Evolutionary conservation across 2,888 invertebrate genomes (phyloP).

Genomic region (Trissoscelio sp.): DNA sequence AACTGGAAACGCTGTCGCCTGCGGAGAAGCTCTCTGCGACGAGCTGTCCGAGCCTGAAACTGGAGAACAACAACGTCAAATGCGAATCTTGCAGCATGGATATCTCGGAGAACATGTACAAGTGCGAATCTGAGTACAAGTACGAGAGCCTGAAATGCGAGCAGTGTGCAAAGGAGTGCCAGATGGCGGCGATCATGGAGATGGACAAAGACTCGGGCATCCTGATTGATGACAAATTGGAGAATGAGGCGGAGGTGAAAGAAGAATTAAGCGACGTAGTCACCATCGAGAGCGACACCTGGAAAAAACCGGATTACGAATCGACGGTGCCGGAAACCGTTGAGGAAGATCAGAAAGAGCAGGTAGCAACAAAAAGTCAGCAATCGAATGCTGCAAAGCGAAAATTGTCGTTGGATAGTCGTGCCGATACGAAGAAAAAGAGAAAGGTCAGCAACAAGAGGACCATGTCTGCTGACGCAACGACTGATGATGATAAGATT

Average conservation of each 20-base stretch:
- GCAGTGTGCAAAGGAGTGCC: slow-evolving; percentile 81
- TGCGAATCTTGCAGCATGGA: slow-evolving; percentile 81
- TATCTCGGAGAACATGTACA: slow-evolving; percentile 77
- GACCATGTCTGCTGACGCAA: slow-evolving; percentile 22
- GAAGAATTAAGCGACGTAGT: slow-evolving; percentile 85
- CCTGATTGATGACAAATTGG: slow-evolving; percentile 79
- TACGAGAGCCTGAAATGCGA: slow-evolving; percentile 82
- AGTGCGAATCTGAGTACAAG: slow-evolving; percentile 81
- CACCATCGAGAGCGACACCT: slow-evolving; percentile 84
- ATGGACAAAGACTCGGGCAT: slow-evolving; percentile 81
- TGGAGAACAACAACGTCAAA: slow-evolving; percentile 82
- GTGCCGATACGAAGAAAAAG: slow-evolving; percentile 72
- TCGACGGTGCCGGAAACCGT: slow-evolving; percentile 78
- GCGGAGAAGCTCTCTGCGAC: slow-evolving; percentile 74
- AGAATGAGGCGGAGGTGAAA: slow-evolving; percentile 80
- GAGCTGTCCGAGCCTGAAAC: slow-evolving; percentile 76
- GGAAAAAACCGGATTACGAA: slow-evolving; percentile 82
- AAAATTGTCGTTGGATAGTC: slow-evolving; percentile 84
- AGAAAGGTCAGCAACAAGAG: slow-evolving; percentile 42
- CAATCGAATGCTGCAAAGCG: slow-evolving; percentile 78
- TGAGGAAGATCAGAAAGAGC: slow-evolving; percentile 40
- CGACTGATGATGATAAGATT: slow-evolving; percentile 49
- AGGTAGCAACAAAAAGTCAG: slow-evolving; percentile 33
- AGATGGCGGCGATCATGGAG: slow-evolving; percentile 79
- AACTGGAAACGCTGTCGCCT: slow-evolving; percentile 80